Percentiles rank a stretch among this genome's conserved stretches.
Conservation (phyloP, 2,113 vertebrate species). For the Dunckerocampus dactyliophorus region DNA sequence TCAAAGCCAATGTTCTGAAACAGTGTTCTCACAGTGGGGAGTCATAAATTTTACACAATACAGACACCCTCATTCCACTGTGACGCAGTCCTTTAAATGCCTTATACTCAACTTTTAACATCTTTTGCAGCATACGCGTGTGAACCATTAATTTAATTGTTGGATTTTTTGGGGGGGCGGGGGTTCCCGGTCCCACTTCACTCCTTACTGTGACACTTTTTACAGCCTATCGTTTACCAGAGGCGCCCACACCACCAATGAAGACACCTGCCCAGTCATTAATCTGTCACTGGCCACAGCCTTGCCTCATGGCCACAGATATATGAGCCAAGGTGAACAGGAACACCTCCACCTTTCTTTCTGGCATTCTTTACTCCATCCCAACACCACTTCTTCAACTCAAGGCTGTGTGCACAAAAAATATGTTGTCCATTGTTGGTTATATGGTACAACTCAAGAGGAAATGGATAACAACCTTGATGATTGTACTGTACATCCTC, state of each 20-base stretch:
- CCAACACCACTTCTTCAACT: constrained; percentile 18
- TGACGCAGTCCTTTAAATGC: neutral
- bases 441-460: constrained; percentile 29
- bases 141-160: constrained; percentile 7
- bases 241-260: constrained; percentile 22
- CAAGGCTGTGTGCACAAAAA: constrained; percentile 19
- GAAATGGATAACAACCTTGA: constrained; percentile 35
- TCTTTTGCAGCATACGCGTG: constrained; percentile 1
- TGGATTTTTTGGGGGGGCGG: neutral
- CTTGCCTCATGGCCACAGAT: constrained; percentile 23
- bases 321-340: constrained; percentile 20
- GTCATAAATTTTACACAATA: constrained; percentile 18
- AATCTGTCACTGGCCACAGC: constrained; percentile 33
- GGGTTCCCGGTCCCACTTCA: neutral
- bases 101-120: neutral
- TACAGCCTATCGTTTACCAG: constrained; percentile 23
- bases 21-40: constrained; percentile 33
- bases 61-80: constrained; percentile 11
- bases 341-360: constrained; percentile 13
- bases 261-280: constrained; percentile 33
- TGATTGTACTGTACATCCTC: no score
- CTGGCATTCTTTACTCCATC: constrained; percentile 21
- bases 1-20: constrained; percentile 58
- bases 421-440: constrained; percentile 25
- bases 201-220: constrained; percentile 14